phyloP scores from a whole-genome alignment of 2,797 vertebrate genomes.

The Cirrhinus mrigala region DNA sequence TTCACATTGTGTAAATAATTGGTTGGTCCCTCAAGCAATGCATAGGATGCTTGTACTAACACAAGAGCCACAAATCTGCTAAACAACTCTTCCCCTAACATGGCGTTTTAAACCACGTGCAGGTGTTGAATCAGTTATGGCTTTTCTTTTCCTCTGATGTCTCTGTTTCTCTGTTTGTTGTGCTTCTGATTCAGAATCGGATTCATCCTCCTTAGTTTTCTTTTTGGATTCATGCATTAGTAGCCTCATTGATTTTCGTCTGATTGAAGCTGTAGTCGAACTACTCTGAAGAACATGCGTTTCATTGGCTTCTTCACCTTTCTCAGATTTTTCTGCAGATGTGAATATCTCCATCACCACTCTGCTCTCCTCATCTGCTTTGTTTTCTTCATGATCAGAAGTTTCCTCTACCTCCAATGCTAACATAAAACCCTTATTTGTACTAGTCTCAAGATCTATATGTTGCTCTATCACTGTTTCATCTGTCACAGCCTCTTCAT shows the following conservation, averaged over 20 bases:
- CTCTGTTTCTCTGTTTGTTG: constrained; percentile 35
- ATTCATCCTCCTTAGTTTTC: constrained; percentile 9
- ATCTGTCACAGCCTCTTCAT: neutral
- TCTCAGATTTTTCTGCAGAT: neutral
- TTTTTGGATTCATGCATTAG: constrained; percentile 13
- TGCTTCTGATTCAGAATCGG: constrained; percentile 26
- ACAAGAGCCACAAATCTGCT: neutral
- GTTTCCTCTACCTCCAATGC: constrained; percentile 44
- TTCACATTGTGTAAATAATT: constrained; percentile 9
- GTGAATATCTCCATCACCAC: neutral
- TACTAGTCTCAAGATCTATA: neutral
- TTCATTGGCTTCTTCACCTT: constrained; percentile 19
- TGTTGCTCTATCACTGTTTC: neutral
- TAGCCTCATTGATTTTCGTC: constrained; percentile 27
- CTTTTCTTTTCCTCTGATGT: constrained; percentile 58
- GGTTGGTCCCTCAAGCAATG: constrained; percentile 5
- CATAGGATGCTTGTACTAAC: neutral
- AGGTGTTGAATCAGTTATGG: constrained; percentile 45
- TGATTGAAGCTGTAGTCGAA: constrained; percentile 39
- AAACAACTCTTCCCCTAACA: constrained; percentile 15
- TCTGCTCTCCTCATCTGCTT: neutral
- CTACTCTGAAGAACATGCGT: constrained; percentile 50
- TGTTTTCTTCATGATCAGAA: constrained; percentile 8
- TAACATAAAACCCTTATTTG: constrained; percentile 25
- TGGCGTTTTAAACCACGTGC: constrained; percentile 55